These are phyloP conservation scores for Poecilia wingei DNA, from an alignment of 2,797 vertebrate genomes.

Conservation along the genomic window DNA sequence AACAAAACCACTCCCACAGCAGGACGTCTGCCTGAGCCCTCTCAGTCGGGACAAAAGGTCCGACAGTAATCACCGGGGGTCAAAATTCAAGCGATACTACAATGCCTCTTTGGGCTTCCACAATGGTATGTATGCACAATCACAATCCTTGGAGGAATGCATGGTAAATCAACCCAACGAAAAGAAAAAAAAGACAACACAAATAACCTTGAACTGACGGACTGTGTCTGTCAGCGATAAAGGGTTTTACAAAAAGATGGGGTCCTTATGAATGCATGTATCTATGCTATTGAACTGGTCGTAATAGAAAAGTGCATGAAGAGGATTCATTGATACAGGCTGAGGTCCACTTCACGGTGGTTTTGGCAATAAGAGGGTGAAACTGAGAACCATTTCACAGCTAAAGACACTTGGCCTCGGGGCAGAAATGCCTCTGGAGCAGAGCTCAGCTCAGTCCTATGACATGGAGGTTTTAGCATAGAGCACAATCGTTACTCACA, in stretches of 20 bases:
- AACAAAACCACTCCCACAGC: constrained; percentile 51
- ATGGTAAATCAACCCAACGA: constrained; percentile 69
- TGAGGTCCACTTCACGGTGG: constrained; percentile 72
- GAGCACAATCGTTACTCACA: constrained; percentile 71
- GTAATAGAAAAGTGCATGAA: constrained; percentile 71
- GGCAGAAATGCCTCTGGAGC: constrained; percentile 69
- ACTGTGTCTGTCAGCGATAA: constrained; percentile 65
- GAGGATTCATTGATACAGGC: constrained; percentile 74
- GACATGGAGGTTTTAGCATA: constrained; percentile 56
- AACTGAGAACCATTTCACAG: constrained; percentile 73
- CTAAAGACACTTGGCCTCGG: constrained; percentile 64
- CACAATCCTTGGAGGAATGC: constrained; percentile 65
- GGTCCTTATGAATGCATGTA: constrained; percentile 63
- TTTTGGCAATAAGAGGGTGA: constrained; percentile 67
- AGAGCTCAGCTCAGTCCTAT: constrained; percentile 40
- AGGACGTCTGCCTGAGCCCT: constrained; percentile 51
- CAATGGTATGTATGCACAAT: constrained; percentile 13
- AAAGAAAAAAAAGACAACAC: constrained; percentile 21
- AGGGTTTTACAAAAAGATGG: constrained; percentile 61
- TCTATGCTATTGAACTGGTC: constrained; percentile 59
- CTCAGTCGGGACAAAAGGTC: constrained; percentile 67
- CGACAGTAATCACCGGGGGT: constrained; percentile 72
- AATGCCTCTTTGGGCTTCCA: constrained; percentile 60
- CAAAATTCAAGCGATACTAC: constrained; percentile 69
- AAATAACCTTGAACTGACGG: constrained; percentile 73